A percentile compares a stretch with the other conserved stretches of the same genome.
These are phyloP conservation scores for Coccyzus lansbergi DNA, from an alignment of 2,797 vertebrate species.

Conservation along the genomic window DNA sequence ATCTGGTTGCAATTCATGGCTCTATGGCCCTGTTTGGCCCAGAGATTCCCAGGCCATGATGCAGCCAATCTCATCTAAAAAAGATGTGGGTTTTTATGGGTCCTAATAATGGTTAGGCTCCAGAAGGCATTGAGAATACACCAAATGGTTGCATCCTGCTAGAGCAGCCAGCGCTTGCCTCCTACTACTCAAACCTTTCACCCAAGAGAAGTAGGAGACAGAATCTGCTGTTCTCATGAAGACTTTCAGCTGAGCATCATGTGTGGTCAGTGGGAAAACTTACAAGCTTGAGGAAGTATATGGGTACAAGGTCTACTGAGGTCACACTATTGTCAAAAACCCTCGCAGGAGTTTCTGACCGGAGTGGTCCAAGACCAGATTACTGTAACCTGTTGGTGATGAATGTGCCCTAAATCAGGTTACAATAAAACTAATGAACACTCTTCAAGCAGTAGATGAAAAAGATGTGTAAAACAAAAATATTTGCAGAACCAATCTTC, in stretches of 20 bases:
- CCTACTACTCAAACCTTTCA: not conserved
- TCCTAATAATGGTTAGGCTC: fast-evolving
- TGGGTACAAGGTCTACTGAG: not conserved
- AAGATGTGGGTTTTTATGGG: not conserved
- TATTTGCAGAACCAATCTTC: not conserved
- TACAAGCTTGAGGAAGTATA: not conserved
- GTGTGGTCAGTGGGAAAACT: not conserved
- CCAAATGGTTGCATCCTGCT: not conserved
- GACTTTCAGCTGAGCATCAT: not conserved
- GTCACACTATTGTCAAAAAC: not conserved
- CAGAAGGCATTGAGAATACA: not conserved
- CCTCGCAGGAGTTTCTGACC: not conserved
- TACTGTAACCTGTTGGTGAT: not conserved
- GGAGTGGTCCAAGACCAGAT: not conserved
- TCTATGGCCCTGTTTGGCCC: not conserved
- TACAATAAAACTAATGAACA: not conserved
- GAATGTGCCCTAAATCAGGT: not conserved
- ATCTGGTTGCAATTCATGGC: not conserved
- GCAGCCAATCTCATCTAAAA: not conserved
- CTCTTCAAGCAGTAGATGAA: not conserved
- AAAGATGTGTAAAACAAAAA: not conserved
- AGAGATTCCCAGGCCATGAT: not conserved
- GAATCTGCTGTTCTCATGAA: not conserved
- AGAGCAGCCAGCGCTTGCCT: not conserved
- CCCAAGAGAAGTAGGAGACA: not conserved